Percentiles rank a stretch among this genome's conserved stretches.
These are phyloP conservation scores for Crax fasciolata DNA, from an alignment of 2,797 vertebrate genomes.

Conservation along the genomic window DNA sequence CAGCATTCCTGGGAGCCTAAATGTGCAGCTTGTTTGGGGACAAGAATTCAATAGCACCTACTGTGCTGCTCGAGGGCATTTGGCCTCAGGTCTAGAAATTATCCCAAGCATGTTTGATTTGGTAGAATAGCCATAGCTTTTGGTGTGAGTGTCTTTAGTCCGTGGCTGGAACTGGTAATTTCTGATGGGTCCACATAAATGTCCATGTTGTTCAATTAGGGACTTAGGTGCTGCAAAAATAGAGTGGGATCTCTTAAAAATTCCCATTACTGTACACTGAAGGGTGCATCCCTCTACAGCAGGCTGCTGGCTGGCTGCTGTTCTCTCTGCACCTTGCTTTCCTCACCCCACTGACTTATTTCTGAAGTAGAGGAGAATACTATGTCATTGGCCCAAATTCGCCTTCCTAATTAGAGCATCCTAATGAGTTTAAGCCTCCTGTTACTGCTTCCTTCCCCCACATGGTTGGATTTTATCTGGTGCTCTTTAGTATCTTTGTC, in stretches of 20 bases:
- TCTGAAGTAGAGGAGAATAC: background rate
- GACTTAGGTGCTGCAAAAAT: background rate
- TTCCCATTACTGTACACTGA: background rate
- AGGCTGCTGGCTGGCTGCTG: background rate
- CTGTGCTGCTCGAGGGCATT: background rate
- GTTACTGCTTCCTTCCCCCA: background rate
- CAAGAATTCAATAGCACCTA: rapidly evolving
- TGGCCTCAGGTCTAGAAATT: background rate
- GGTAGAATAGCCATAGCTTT: background rate
- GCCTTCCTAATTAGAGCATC: background rate
- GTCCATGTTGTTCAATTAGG: background rate
- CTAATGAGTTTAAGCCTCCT: background rate
- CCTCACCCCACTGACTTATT: background rate
- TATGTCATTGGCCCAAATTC: background rate
- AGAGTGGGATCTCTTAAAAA: background rate
- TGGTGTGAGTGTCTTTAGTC: background rate
- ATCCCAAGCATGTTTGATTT: background rate
- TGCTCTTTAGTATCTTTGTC: background rate
- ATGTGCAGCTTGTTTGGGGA: background rate
- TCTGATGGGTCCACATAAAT: background rate
- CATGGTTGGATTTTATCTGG: rapidly evolving
- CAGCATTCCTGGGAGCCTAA: background rate
- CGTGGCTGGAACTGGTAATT: background rate
- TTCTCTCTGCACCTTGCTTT: background rate
- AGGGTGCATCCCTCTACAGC: background rate